A percentile compares a stretch with the other conserved stretches of the same genome.
These are phyloP conservation scores for Hystrix cristata DNA, from an alignment of 2,113 vertebrate genomes.

Conservation along the genomic window DNA sequence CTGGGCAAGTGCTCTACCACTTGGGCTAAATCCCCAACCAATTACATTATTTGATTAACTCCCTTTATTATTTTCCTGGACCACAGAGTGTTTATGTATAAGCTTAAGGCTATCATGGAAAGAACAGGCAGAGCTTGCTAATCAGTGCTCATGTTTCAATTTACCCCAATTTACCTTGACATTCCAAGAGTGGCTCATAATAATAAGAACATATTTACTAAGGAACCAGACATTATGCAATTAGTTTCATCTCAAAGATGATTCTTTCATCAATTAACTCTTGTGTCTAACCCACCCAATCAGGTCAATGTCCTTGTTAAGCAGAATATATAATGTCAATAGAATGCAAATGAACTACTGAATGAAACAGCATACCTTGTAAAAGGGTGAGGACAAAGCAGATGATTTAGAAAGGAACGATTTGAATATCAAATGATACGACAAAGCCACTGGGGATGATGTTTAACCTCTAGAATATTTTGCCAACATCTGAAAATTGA, in stretches of 20 bases:
- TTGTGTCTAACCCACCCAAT: conserved; percentile 10
- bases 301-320: conserved; percentile 25
- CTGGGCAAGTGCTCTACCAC: too few species aligned
- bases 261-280: conserved; percentile 25
- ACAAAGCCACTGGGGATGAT: background rate
- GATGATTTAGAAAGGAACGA: background rate
- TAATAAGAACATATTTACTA: background rate
- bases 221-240: background rate
- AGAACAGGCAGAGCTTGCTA: background rate
- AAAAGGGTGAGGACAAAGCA: background rate
- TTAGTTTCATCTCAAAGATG: background rate
- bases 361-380: background rate
- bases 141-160: background rate
- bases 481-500: background rate
- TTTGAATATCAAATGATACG: conserved; percentile 37
- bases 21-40: too few species aligned
- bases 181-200: background rate
- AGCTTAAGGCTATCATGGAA: background rate
- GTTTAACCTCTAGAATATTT: conserved; percentile 3
- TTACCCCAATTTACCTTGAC: background rate
- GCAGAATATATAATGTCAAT: background rate
- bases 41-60: background rate
- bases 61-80: background rate
- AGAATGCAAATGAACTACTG: background rate
- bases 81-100: background rate